Percentiles rank a stretch among this genome's conserved stretches.
Conservation (phyloP, 2,888 invertebrate genomes). For the Ganaspis brasiliensis region DNA sequence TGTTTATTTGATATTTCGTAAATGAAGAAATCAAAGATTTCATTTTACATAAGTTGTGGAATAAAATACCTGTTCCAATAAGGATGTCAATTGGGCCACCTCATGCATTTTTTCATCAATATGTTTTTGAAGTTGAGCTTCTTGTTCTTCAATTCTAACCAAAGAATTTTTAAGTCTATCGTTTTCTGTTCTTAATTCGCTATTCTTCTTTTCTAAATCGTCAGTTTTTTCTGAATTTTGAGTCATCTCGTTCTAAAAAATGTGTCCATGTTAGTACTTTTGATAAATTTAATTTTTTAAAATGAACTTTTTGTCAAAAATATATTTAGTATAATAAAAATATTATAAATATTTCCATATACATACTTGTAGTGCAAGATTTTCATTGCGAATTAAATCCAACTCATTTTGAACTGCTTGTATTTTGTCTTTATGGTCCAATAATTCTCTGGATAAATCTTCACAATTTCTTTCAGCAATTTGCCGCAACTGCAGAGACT, state of each 20-base stretch:
- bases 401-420: conserved; percentile 74
- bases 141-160: conserved; percentile 83
- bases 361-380: conserved; percentile 67
- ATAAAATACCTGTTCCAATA: conserved; percentile 82
- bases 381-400: conserved; percentile 71
- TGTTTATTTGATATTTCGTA: not conserved
- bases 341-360: too few relatives aligned
- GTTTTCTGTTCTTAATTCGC: conserved; percentile 82
- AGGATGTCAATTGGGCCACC: conserved; percentile 85
- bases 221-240: conserved; percentile 65
- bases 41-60: not conserved
- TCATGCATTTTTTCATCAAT: conserved; percentile 87
- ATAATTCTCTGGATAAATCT: conserved; percentile 85
- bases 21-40: too few relatives aligned
- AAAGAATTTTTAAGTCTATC: conserved; percentile 81
- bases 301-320: too few relatives aligned
- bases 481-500: conserved; percentile 86
- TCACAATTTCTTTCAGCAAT: conserved; percentile 86
- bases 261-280: not conserved
- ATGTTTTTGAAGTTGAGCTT: conserved; percentile 83
- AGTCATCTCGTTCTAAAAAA: conserved; percentile 63
- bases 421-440: conserved; percentile 84
- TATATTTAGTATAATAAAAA: too few relatives aligned
- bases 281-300: not conserved
- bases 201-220: conserved; percentile 80